These are phyloP conservation scores for Gopherus flavomarginatus DNA, from an alignment of 2,113 vertebrate species.

Conservation along the genomic window DNA sequence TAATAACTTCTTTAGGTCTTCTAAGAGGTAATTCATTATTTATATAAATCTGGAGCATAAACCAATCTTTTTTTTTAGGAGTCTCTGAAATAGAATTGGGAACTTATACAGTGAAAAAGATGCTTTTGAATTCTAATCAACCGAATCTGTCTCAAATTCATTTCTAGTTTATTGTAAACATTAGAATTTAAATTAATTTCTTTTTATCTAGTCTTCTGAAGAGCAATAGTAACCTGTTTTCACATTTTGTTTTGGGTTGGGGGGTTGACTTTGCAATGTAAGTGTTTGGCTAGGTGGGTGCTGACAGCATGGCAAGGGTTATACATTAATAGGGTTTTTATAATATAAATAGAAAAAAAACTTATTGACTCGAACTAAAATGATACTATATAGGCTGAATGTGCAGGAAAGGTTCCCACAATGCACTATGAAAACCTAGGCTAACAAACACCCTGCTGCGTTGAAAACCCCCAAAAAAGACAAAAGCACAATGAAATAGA, in stretches of 20 bases:
- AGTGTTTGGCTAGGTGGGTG: conserved; percentile 23
- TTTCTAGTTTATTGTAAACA: conserved; percentile 74
- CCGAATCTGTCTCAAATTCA: conserved; percentile 63
- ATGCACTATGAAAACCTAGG: conserved; percentile 89
- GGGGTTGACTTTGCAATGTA: background rate
- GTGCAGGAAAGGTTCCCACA: conserved; percentile 89
- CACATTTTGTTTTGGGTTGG: conserved; percentile 35
- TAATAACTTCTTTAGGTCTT: conserved; percentile 79
- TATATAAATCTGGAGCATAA: conserved; percentile 77
- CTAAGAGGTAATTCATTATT: conserved; percentile 79
- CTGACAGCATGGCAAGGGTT: conserved; percentile 35
- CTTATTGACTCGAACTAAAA: conserved; percentile 81
- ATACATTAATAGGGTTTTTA: conserved; percentile 69
- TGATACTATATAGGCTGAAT: conserved; percentile 84
- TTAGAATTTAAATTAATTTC: conserved; percentile 74
- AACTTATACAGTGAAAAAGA: conserved; percentile 49
- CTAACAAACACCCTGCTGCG: conserved; percentile 89
- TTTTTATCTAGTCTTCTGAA: conserved; percentile 75
- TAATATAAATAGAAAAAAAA: conserved; percentile 72
- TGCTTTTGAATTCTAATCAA: conserved; percentile 75
- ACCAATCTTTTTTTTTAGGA: conserved; percentile 65
- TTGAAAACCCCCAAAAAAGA: conserved; percentile 87
- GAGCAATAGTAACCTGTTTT: conserved; percentile 48
- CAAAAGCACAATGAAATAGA: conserved; percentile 94
- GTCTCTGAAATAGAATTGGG: conserved; percentile 71